Conservation (phyloP, 2,888 invertebrate species). For the Choreutis nemorana region DNA sequence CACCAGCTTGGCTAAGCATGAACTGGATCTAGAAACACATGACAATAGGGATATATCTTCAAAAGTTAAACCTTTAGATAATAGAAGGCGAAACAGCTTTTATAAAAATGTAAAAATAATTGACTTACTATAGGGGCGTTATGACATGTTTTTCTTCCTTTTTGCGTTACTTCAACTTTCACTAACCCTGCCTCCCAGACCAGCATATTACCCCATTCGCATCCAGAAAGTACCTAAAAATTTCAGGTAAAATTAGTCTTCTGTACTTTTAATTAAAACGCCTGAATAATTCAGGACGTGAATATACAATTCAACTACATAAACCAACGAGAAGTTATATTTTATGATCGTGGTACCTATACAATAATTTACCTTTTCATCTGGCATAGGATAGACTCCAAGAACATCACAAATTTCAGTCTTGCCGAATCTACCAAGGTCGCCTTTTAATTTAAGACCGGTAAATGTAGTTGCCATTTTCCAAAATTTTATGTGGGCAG, state of each 20-base stretch:
- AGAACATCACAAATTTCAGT: conserved; percentile 91
- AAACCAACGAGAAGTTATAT: too few relatives aligned
- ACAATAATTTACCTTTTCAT: conserved; percentile 88
- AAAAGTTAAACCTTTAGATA: background rate
- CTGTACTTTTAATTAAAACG: too few relatives aligned
- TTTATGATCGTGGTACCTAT: too few relatives aligned
- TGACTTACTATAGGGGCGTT: conserved; percentile 69
- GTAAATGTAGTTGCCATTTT: conserved; percentile 93
- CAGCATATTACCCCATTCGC: conserved; percentile 90
- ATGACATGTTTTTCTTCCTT: conserved; percentile 78
- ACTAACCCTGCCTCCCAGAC: conserved; percentile 92
- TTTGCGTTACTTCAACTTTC: conserved; percentile 81
- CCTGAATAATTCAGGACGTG: too few relatives aligned
- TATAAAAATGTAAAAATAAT: too few relatives aligned
- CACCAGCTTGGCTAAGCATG: conserved; percentile 48
- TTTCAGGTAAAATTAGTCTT: too few relatives aligned
- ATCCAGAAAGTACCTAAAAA: conserved; percentile 79
- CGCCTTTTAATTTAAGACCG: conserved; percentile 87
- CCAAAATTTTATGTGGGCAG: conserved; percentile 90
- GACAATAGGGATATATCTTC: background rate
- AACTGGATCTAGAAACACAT: conserved; percentile 48
- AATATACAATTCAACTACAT: too few relatives aligned
- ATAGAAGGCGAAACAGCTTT: too few relatives aligned
- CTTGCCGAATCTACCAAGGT: conserved; percentile 90
- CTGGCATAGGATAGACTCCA: conserved; percentile 84